Base-by-base conservation (phyloP, 2,888 invertebrate genomes). In the Endomychus coccineus region DNA sequence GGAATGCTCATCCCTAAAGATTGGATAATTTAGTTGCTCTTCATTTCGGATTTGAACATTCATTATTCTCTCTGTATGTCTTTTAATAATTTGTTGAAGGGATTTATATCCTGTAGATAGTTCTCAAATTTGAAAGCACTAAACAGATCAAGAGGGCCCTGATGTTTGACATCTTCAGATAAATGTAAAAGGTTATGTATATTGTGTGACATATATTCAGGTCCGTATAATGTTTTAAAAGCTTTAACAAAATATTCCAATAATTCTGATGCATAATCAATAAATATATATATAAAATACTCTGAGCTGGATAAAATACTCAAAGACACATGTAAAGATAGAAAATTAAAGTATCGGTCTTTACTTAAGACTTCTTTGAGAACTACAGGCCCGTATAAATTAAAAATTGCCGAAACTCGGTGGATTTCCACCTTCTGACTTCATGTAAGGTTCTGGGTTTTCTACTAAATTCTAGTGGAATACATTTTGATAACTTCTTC, bases 61-160 rank as follows among this genome's bases (percentile, higher is more conserved):
- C n/a, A n/a, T n/a, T n/a, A n/a, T n/a, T n/a, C n/a, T n/a, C n/a
- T n/a, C n/a, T n/a, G n/a, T n/a, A n/a, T n/a, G 31, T 45, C 49
- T 28, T 3, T 11, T 19, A n/a, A 3, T 3, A 9, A 31, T 31
- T 19, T 31, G 31, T 19, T 17, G 7, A 4, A 31, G n/a, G 4
- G 19, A 19, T n/a, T 31, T 31, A 3, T 9, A 3, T 41, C 36
- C 22, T 28, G 28, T 9, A 46, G 31, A 32, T 34, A 44, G 29
- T 42, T 47, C 35, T 48, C 45, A 34, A 46, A 48, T 3, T 40
- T 31, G 39, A 48, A 48, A 28, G 38, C 33, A 21, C 44, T 42
- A 29, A 46, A 38, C 6, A 28, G 28, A 36, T 48, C 45, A 4
- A 48, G 16, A 3, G 36, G 19, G 17, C 46, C 48, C 32, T 35